Percentiles rank a stretch among this genome's conserved stretches.
These are phyloP conservation scores for Euclidia mi DNA, from an alignment of 2,888 invertebrate species.

Conservation along the genomic window DNA sequence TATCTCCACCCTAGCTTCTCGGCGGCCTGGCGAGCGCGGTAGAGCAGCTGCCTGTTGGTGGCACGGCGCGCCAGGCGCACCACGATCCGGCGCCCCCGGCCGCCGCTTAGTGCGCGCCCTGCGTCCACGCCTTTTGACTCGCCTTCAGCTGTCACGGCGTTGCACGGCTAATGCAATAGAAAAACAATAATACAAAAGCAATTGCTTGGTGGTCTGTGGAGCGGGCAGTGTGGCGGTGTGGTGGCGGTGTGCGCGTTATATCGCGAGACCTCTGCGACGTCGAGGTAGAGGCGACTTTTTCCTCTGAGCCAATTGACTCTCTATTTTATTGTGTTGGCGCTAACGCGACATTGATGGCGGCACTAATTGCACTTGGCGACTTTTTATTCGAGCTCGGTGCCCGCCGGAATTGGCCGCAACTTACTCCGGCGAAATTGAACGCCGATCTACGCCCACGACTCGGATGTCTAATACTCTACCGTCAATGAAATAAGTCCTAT, in stretches of 20 bases:
- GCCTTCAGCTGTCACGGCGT: too few species aligned
- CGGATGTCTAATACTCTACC: conserved; percentile 55
- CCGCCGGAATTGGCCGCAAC: conserved; percentile 69
- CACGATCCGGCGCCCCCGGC: too few species aligned
- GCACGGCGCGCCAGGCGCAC: too few species aligned
- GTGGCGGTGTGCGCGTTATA: too few species aligned
- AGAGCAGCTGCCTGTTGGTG: too few species aligned
- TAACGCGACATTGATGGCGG: conserved; percentile 87
- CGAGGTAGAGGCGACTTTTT: conserved; percentile 63
- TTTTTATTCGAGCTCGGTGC: conserved; percentile 73
- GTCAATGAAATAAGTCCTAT: conserved; percentile 22
- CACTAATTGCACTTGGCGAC: conserved; percentile 84
- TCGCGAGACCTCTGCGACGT: conserved; percentile 47
- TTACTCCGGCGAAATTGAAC: conserved; percentile 69
- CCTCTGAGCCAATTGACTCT: conserved; percentile 77
- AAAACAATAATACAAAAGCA: conserved; percentile 51
- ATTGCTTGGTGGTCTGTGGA: too few species aligned
- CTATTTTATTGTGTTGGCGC: conserved; percentile 87
- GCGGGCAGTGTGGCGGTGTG: too few species aligned
- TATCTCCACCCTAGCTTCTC: too few species aligned
- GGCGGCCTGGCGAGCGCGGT: too few species aligned
- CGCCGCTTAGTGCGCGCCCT: too few species aligned
- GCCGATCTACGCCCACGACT: conserved; percentile 58
- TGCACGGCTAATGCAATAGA: conserved; percentile 42
- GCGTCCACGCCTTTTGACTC: too few species aligned